phyloP scores from a whole-genome alignment of 2,888 invertebrate species.

The Latrodectus elegans region DNA sequence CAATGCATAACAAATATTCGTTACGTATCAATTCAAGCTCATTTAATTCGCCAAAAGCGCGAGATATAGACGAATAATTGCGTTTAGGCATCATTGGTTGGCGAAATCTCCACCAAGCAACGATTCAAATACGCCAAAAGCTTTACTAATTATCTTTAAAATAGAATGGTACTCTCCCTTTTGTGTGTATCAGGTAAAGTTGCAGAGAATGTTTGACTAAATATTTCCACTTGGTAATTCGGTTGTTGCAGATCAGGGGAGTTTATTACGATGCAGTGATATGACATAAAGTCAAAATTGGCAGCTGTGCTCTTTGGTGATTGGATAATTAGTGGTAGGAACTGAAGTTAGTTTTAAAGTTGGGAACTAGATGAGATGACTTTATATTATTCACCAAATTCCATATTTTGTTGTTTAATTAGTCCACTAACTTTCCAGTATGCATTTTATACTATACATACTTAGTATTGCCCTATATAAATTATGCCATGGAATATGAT shows the following conservation, averaged over 20 bases:
- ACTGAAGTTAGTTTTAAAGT: not conserved
- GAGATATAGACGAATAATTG: slow-evolving; percentile 26
- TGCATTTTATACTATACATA: too few species aligned
- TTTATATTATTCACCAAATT: too few species aligned
- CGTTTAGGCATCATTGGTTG: slow-evolving; percentile 8
- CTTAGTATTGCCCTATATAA: too few species aligned
- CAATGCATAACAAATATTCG: slow-evolving; percentile 4
- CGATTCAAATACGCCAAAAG: not conserved
- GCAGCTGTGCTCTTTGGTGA: not conserved
- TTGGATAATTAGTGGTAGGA: not conserved
- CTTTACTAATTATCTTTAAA: not conserved
- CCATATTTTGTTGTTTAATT: too few species aligned
- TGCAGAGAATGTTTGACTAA: not conserved
- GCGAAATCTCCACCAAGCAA: not conserved
- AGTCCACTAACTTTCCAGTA: too few species aligned
- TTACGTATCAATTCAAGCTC: slow-evolving; percentile 9
- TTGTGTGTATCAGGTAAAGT: not conserved
- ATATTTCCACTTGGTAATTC: not conserved
- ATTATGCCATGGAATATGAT: too few species aligned
- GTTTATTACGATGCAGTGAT: not conserved
- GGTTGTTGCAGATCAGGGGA: not conserved
- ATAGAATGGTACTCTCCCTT: not conserved
- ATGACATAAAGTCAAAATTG: not conserved
- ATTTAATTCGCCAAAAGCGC: slow-evolving; percentile 15
- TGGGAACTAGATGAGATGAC: too few species aligned